Evolutionary conservation across 2,888 invertebrate genomes (phyloP).

Genomic region (Ophioninae sp.): DNA sequence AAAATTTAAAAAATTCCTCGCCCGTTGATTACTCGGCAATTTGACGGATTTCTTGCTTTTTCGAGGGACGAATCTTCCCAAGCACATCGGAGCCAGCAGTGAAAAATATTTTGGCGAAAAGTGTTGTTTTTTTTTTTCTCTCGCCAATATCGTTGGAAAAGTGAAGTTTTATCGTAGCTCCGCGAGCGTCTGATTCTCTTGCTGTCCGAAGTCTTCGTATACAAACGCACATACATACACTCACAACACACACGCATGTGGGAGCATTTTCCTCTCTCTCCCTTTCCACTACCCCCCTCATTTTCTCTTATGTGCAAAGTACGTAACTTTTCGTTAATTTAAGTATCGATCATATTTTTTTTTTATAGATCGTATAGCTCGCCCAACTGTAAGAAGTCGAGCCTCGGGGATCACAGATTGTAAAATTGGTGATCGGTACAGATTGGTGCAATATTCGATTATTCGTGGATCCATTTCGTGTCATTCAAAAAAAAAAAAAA

Average conservation of each 20-base stretch:
- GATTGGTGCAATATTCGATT: slow-evolving; percentile 76
- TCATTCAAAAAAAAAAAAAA: slow-evolving; percentile 25
- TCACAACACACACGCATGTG: background rate
- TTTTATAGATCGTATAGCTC: slow-evolving; percentile 78
- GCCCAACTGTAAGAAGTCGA: slow-evolving; percentile 70
- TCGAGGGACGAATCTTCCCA: background rate
- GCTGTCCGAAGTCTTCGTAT: background rate
- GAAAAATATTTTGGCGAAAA: too few relatives aligned
- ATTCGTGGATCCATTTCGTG: slow-evolving; percentile 60
- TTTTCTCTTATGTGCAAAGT: slow-evolving; percentile 64
- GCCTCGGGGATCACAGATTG: slow-evolving; percentile 80
- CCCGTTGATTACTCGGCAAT: too few relatives aligned
- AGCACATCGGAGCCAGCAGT: too few relatives aligned
- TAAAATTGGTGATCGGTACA: slow-evolving; percentile 76
- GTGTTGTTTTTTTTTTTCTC: background rate
- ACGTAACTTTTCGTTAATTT: slow-evolving; percentile 73
- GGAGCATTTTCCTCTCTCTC: background rate
- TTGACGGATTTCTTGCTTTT: too few relatives aligned
- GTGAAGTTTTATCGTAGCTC: background rate
- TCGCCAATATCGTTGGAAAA: background rate
- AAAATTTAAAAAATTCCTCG: too few relatives aligned
- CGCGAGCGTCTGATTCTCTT: background rate
- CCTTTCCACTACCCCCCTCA: background rate
- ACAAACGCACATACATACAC: background rate
- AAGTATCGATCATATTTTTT: slow-evolving; percentile 74